These are phyloP conservation scores for Oasisia sp. DNA, from an alignment of 2,888 invertebrate genomes.

Conservation along the genomic window DNA sequence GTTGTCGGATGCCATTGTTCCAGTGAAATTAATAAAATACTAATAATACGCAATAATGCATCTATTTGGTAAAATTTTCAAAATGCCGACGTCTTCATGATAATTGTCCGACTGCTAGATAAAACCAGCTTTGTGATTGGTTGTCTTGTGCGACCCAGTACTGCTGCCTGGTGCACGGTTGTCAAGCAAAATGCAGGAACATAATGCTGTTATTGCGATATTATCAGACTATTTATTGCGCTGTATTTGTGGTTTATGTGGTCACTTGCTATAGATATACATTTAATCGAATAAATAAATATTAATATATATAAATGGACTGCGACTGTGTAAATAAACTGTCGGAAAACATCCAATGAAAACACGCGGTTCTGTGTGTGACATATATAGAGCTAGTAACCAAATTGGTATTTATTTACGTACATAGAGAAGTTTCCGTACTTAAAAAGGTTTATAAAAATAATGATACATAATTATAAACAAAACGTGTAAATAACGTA, in stretches of 20 bases:
- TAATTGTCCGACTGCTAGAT: conserved; percentile 22
- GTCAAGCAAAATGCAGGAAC: neutral
- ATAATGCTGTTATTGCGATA: neutral
- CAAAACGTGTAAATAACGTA: too few relatives aligned
- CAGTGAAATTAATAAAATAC: conserved; percentile 25
- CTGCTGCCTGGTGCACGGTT: neutral
- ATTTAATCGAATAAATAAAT: neutral
- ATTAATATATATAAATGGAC: neutral
- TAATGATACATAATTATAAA: too few relatives aligned
- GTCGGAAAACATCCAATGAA: neutral
- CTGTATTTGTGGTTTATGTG: neutral
- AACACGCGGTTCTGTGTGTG: neutral
- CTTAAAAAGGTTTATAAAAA: too few relatives aligned
- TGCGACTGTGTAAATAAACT: neutral
- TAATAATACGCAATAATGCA: conserved; percentile 23
- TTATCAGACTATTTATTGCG: neutral
- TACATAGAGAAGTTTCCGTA: neutral
- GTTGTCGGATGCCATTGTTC: conserved; percentile 51
- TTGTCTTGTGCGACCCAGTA: neutral
- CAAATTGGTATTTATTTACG: neutral
- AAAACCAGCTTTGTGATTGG: conserved; percentile 29
- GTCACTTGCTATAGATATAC: neutral
- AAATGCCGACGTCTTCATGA: conserved; percentile 44
- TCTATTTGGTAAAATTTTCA: conserved; percentile 39
- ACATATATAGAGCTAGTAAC: neutral